phyloP scores from a whole-genome alignment of 2,888 invertebrate genomes.

The Leptopterna dolabrata region DNA sequence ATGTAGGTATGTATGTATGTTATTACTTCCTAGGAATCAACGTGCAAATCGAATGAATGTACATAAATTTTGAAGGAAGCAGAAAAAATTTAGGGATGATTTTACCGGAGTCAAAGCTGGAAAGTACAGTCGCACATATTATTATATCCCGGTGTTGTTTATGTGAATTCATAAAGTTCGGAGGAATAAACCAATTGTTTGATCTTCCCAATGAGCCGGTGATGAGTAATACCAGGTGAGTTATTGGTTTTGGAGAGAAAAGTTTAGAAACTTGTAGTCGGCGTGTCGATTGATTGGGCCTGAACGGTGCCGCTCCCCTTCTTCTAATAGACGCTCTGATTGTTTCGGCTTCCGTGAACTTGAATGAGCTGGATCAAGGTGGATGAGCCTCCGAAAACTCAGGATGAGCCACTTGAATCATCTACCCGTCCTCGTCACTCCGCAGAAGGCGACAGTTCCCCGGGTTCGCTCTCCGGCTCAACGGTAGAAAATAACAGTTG shows the following conservation, averaged over 20 bases:
- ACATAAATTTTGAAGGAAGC: no score
- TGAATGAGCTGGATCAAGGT: background rate
- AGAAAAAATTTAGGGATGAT: no score
- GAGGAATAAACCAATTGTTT: no score
- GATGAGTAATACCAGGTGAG: background rate
- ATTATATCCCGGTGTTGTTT: no score
- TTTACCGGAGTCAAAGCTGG: no score
- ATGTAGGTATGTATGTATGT: no score
- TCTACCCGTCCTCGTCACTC: background rate
- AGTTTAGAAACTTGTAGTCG: constrained; percentile 30
- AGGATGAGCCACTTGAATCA: background rate
- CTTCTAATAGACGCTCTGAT: constrained; percentile 47
- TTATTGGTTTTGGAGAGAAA: constrained; percentile 5
- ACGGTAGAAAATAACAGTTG: background rate
- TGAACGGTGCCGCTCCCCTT: constrained; percentile 51
- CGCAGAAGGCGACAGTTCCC: constrained; percentile 10
- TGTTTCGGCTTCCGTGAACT: constrained; percentile 44
- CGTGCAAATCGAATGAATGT: no score
- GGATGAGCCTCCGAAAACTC: background rate
- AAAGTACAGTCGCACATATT: no score
- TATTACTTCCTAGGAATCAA: no score
- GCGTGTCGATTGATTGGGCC: constrained; percentile 52
- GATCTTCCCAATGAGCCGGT: no score
- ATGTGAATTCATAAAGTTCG: no score
- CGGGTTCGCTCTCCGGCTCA: background rate